A percentile compares a stretch with the other conserved stretches of the same genome.
Evolutionary conservation across 2,113 vertebrate genomes (phyloP).

Genomic region (Hippopotamus amphibius): DNA sequence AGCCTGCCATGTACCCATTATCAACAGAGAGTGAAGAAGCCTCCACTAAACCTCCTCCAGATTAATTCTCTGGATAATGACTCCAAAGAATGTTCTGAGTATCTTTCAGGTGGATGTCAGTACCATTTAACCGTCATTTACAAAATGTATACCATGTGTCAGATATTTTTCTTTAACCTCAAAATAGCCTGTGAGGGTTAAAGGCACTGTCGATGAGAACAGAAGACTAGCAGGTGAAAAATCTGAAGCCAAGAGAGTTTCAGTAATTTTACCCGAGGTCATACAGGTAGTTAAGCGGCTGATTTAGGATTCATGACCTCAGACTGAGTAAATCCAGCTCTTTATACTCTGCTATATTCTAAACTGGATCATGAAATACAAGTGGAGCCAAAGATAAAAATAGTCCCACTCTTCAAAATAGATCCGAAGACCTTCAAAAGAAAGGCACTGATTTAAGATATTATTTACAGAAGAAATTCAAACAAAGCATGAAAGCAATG

Average conservation of each 20-base stretch:
- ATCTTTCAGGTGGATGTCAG: background rate
- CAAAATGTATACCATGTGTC: background rate
- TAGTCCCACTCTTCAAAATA: conserved; percentile 41
- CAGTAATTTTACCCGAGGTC: background rate
- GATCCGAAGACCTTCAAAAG: conserved; percentile 61
- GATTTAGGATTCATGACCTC: conserved; percentile 2
- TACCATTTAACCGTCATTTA: background rate
- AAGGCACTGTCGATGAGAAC: background rate
- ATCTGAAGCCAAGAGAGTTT: background rate
- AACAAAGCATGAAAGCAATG: conserved; percentile 38
- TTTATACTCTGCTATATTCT: background rate
- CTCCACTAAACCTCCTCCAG: background rate
- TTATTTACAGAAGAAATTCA: conserved; percentile 63
- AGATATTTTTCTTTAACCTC: background rate
- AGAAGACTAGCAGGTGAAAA: background rate
- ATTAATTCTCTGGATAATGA: background rate
- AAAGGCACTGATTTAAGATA: conserved; percentile 51
- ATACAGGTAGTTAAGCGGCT: background rate
- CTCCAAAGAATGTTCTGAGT: background rate
- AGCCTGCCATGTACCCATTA: rapidly evolving
- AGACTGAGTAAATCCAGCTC: background rate
- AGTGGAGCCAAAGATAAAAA: conserved; percentile 63
- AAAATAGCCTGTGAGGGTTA: background rate
- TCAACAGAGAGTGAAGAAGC: background rate
- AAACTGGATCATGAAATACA: conserved; percentile 50